Evolutionary conservation across 1,140 invertebrate genomes (phyloP).

Genomic region (Rhynchophorus ferrugineus): DNA sequence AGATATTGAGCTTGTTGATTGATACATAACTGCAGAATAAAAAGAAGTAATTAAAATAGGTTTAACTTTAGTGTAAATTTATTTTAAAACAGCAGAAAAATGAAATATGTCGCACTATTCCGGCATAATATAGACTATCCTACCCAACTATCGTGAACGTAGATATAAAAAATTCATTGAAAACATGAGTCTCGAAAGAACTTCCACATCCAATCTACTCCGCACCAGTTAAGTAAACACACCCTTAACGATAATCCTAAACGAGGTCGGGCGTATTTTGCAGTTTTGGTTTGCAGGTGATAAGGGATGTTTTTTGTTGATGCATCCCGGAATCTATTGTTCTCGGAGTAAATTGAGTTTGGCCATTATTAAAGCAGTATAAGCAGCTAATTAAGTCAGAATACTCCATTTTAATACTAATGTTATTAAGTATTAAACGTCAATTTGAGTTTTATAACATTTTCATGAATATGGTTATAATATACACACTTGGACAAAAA

Average conservation of each 20-base stretch:
- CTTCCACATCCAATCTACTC: not conserved
- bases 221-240: constrained; percentile 1
- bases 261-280: constrained; percentile 3
- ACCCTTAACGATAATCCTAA: not conserved
- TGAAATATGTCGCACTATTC: no score
- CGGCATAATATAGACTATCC: no score
- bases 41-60: no score
- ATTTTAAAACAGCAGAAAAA: no score
- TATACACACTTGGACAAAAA: no score
- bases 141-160: no score
- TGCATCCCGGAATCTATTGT: constrained; percentile 4
- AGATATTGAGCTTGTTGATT: no score
- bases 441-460: not conserved
- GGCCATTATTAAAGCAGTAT: constrained; percentile 1
- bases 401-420: not conserved
- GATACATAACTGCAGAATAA: no score
- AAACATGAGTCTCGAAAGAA: no score
- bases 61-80: no score
- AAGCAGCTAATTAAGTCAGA: constrained; percentile 2
- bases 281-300: constrained; percentile 7
- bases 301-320: constrained; percentile 8
- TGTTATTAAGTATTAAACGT: not conserved
- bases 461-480: not conserved
- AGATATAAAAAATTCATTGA: no score
- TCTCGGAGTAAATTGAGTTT: constrained; percentile 1